A percentile compares a stretch with the other conserved stretches of the same genome.
Evolutionary conservation across 2,113 vertebrate genomes (phyloP).

Genomic region (Oxyruncus cristatus): DNA sequence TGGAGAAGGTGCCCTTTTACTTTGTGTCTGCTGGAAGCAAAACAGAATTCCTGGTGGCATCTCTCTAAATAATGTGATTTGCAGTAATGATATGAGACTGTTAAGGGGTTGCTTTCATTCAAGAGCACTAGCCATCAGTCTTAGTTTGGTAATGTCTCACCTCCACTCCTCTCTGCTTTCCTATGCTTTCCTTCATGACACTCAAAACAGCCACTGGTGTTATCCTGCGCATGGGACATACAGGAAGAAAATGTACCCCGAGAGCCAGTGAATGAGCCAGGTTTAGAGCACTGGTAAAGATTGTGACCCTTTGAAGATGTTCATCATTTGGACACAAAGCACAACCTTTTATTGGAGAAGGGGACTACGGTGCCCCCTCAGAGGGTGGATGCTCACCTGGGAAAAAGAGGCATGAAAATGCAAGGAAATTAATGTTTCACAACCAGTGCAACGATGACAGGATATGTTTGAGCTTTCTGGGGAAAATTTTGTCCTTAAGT

Average conservation of each 20-base stretch:
- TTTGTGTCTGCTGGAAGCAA: constrained; percentile 1
- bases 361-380: neutral
- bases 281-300: neutral
- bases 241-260: neutral
- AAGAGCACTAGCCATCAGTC: neutral
- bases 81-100: neutral
- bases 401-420: neutral
- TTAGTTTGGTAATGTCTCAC: neutral
- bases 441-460: neutral
- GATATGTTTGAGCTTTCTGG: neutral
- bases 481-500: neutral
- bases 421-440: neutral
- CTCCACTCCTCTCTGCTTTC: neutral
- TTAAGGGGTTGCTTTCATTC: neutral
- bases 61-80: constrained; percentile 20
- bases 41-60: constrained; percentile 8
- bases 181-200: neutral
- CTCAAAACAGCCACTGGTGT: neutral
- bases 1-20: constrained; percentile 2
- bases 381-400: neutral
- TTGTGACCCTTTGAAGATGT: neutral
- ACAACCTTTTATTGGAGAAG: neutral
- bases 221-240: neutral
- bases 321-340: neutral
- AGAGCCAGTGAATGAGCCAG: neutral